phyloP scores from a whole-genome alignment of 2,113 vertebrate genomes.

The Xyliphius kryptos region DNA sequence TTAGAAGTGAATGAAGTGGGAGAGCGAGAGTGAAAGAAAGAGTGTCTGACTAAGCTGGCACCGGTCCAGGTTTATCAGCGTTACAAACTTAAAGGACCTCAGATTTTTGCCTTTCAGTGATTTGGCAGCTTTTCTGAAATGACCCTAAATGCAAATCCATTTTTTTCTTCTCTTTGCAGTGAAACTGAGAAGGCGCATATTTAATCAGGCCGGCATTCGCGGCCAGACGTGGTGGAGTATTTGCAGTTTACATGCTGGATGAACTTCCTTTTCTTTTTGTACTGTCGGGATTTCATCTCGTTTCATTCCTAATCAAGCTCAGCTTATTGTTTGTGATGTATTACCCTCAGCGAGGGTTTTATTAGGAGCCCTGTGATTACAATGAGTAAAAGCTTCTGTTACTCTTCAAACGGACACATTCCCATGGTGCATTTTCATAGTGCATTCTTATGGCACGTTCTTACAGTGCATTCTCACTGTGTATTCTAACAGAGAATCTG shows the following conservation, averaged over 20 bases:
- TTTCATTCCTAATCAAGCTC: too few relatives aligned
- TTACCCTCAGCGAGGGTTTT: too few relatives aligned
- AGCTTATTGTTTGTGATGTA: too few relatives aligned
- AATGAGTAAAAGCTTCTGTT: too few relatives aligned
- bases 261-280: constrained; percentile 27
- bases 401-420: too few relatives aligned
- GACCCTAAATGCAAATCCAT: constrained; percentile 22
- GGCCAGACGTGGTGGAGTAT: constrained; percentile 31
- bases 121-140: constrained; percentile 47
- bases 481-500: too few relatives aligned
- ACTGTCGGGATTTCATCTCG: too few relatives aligned
- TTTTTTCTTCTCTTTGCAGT: not conserved
- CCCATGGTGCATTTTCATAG: too few relatives aligned
- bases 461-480: too few relatives aligned
- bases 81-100: constrained; percentile 47
- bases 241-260: constrained; percentile 23
- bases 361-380: too few relatives aligned
- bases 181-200: constrained; percentile 34
- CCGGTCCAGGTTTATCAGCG: constrained; percentile 55
- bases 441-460: too few relatives aligned
- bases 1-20: constrained; percentile 1
- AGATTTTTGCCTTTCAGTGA: constrained; percentile 45
- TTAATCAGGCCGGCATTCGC: constrained; percentile 17
- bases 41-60: constrained; percentile 60
- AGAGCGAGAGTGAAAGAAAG: constrained; percentile 11